These are phyloP conservation scores for Poeciliopsis paucimaculata DNA, from an alignment of 2,797 vertebrate genomes.

Conservation along the genomic window DNA sequence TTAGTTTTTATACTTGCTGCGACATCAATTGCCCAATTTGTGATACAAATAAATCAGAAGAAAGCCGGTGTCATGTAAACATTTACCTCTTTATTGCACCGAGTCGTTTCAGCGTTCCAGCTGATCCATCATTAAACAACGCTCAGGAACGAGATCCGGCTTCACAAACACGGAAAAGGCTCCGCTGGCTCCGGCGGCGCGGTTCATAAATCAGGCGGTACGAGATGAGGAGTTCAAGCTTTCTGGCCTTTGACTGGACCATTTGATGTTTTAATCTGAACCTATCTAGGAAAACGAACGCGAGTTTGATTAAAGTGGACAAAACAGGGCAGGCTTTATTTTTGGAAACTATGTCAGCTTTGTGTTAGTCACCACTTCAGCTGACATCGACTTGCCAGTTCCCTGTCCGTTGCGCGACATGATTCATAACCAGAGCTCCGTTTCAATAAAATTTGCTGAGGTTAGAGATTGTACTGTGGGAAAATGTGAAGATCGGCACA, in stretches of 20 bases:
- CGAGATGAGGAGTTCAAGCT: background rate
- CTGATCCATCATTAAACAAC: slow-evolving; percentile 8
- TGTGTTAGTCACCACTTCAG: background rate
- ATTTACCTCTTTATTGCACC: slow-evolving; percentile 65
- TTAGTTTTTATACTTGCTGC: too few relatives aligned
- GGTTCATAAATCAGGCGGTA: background rate
- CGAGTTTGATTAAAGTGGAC: too few relatives aligned
- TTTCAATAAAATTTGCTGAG: background rate
- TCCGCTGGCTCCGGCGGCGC: background rate
- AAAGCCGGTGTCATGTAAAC: slow-evolving; percentile 54
- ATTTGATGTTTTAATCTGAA: background rate
- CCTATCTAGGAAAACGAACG: too few relatives aligned
- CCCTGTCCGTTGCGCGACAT: too few relatives aligned
- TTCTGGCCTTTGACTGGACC: background rate
- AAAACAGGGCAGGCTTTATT: background rate
- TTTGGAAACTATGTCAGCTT: background rate
- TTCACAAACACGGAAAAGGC: slow-evolving; percentile 16
- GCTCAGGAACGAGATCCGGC: slow-evolving; percentile 5
- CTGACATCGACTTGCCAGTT: too few relatives aligned
- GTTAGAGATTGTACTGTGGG: background rate
- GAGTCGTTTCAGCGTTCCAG: slow-evolving; percentile 25
- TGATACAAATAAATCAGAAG: background rate
- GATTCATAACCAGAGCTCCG: background rate
- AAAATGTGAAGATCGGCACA: background rate
- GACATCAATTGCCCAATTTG: too few relatives aligned